Conservation (phyloP, 2,113 vertebrate species). For the Antechinus flavipes region DNA sequence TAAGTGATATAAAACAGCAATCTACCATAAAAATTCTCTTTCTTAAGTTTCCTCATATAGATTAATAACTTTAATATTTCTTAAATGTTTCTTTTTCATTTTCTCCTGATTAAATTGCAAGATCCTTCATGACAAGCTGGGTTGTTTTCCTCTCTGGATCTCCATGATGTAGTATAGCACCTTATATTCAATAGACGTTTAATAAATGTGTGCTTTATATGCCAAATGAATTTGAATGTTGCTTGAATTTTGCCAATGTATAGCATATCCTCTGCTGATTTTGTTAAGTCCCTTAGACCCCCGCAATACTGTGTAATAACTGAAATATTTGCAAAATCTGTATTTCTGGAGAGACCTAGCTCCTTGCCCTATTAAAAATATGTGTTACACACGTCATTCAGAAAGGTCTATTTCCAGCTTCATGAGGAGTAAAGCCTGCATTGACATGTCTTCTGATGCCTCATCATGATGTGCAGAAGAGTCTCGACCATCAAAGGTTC, state of each 20-base stretch:
- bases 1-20: not conserved
- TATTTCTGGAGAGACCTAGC: not conserved
- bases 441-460: not conserved
- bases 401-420: not conserved
- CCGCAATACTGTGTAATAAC: slow-evolving; percentile 6
- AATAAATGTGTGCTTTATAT: not conserved
- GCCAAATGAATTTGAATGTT: not conserved
- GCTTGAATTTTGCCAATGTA: not conserved
- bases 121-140: not conserved
- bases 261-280: not conserved
- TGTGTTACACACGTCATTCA: not conserved
- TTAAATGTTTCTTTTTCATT: not conserved
- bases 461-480: not conserved
- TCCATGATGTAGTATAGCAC: not conserved
- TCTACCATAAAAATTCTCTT: not conserved
- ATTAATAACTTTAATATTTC: not conserved
- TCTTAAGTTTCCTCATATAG: not conserved
- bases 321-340: not conserved
- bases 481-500: not conserved
- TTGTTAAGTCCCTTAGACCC: not conserved
- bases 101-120: not conserved
- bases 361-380: not conserved
- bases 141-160: not conserved
- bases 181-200: not conserved
- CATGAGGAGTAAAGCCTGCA: not conserved